phyloP scores from a whole-genome alignment of 64 coral and sea anemone genomes.

The Dendrophyllia cribrosa region DNA sequence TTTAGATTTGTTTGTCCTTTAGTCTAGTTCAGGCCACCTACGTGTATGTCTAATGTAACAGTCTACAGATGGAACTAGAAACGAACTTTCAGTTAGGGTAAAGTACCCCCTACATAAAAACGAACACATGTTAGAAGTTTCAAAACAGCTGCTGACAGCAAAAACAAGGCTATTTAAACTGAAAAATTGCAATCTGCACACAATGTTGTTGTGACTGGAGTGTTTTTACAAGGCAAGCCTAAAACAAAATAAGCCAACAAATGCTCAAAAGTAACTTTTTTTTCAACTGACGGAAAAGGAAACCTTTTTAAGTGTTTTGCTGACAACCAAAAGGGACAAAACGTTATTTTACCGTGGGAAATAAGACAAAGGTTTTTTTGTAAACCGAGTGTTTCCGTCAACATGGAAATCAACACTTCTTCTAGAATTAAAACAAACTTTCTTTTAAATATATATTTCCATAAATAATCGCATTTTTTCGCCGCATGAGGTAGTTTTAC shows the following conservation, averaged over 20 bases:
- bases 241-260: no score
- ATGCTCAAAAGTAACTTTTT: background rate
- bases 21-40: background rate
- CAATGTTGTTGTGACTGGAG: background rate
- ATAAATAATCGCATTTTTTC: background rate
- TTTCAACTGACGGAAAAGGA: constrained; percentile 3
- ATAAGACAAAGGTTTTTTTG: background rate
- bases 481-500: background rate
- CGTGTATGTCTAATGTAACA: no score
- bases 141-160: background rate
- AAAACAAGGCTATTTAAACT: background rate
- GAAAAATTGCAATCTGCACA: background rate
- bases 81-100: background rate
- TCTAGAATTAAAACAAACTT: background rate
- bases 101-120: background rate
- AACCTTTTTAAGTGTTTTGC: background rate
- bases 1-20: background rate
- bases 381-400: background rate
- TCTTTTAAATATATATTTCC: background rate
- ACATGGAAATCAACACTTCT: constrained; percentile 5
- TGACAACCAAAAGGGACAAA: constrained; percentile 1
- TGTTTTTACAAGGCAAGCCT: no score
- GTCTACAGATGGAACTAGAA: background rate
- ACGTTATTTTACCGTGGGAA: constrained; percentile 24
- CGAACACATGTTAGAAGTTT: background rate